Evolutionary conservation across 2,113 vertebrate species (phyloP), one percentile per base, ranked within the genome.

Genomic region (Bubo scandiacus): DNA sequence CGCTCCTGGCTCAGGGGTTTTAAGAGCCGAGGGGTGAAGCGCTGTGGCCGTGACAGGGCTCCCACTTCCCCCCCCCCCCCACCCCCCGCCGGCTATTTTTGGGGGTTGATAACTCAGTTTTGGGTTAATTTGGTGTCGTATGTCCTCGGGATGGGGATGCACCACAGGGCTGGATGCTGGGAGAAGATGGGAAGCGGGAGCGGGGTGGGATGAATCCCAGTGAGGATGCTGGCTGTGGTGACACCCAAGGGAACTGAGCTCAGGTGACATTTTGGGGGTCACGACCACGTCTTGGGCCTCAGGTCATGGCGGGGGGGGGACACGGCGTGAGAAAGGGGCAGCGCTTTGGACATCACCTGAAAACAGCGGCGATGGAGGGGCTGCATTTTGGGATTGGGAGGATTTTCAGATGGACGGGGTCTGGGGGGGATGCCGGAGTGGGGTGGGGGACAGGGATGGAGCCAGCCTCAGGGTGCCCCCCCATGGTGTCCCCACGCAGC

Each of bases 211-310:
- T n/a, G 86, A 40, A 90, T 58, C 43, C 63, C 5, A 11, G 59
- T 4, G 8, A 62, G 63, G 85, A 51, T 4, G 52, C 29, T 2
- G 14, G 63, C 65, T 18, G 78, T 6, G 4, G 40, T 29, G 80
- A 68, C 81, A 81, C 36, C 85, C 82, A 11, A 40, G 59, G 52
- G 87, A 78, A 62, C 1, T 2, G 65, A 75, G 80, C 84, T 16
- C 7, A 3, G 87, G 63, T 68, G 96, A 61, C 78, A 92, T 63
- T 86, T 70, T 6, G 47, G 73, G 67, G 91, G 67, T 62, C 92
- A 81, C 65, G 12, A 81, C 38, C 81, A 57, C 16, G 1, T 74
- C 77, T 32, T 15, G 38, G 52, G 54, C 58, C 65, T 75, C 32
- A 10, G n/a, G 51, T 36, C 6, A 4, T 27, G 80, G 43, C 36